A percentile compares a stretch with the other conserved stretches of the same genome.
Conservation (phyloP, 2,888 invertebrate species). For the Cybosia mesomella region DNA sequence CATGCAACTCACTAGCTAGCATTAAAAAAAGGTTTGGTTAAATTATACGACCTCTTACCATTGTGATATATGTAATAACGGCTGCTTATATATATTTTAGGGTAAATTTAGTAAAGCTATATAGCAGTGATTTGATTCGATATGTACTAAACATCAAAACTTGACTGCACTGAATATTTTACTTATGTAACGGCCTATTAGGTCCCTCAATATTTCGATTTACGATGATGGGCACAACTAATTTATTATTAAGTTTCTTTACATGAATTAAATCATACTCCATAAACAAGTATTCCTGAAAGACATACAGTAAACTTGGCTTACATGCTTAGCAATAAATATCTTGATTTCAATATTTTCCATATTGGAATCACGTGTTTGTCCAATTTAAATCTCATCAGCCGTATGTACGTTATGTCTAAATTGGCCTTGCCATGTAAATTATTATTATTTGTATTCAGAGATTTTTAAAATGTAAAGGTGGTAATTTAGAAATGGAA, state of each 20-base stretch:
- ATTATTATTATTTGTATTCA: constrained; percentile 67
- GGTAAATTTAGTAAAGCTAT: background rate
- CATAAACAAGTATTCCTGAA: background rate
- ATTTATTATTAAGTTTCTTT: background rate
- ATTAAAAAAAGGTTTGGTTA: background rate
- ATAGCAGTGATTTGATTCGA: too few relatives aligned
- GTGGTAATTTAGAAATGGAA: constrained; percentile 74
- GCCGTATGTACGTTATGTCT: constrained; percentile 46
- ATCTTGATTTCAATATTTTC: background rate
- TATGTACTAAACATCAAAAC: background rate
- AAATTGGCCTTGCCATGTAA: constrained; percentile 80
- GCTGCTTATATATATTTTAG: background rate
- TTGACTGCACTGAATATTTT: background rate
- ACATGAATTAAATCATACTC: background rate
- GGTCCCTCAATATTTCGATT: background rate
- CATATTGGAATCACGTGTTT: background rate
- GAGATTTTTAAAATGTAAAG: constrained; percentile 66
- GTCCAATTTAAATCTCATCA: constrained; percentile 35
- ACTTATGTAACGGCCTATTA: background rate
- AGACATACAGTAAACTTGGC: background rate
- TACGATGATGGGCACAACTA: background rate
- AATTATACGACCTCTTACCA: background rate
- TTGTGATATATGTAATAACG: background rate
- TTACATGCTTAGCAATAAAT: background rate
- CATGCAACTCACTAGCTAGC: too few relatives aligned